A percentile compares a stretch with the other conserved stretches of the same genome.
Conservation (phyloP, 2,888 invertebrate species). For the Brachypalpus laphriformis region DNA sequence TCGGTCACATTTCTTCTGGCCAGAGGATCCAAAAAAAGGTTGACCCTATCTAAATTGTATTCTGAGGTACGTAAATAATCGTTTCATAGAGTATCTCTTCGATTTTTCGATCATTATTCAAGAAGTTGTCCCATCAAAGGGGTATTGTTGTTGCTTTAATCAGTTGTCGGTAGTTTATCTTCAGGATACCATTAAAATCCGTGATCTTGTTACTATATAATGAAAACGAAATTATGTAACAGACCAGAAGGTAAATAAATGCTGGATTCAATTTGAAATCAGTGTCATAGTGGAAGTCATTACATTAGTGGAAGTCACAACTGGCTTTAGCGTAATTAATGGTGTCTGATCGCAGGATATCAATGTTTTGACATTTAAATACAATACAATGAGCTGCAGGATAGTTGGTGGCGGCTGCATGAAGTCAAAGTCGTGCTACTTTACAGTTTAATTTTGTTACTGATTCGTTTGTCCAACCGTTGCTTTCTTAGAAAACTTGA, state of each 20-base stretch:
- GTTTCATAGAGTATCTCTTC: conserved; percentile 18
- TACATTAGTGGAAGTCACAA: background rate
- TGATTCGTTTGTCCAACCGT: no score
- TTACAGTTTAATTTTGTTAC: no score
- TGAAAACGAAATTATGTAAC: conserved; percentile 22
- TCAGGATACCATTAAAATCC: conserved; percentile 33
- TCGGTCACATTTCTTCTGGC: conserved; percentile 1
- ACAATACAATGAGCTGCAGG: no score
- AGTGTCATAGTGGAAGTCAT: conserved; percentile 1
- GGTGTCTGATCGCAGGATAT: background rate
- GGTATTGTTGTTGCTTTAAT: conserved; percentile 8
- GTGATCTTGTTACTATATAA: conserved; percentile 46
- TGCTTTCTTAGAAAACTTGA: no score
- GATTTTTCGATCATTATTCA: conserved; percentile 14
- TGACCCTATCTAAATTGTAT: conserved; percentile 23
- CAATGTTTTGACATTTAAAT: no score
- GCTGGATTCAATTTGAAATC: background rate
- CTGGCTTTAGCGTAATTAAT: background rate
- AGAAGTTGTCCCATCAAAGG: conserved; percentile 26
- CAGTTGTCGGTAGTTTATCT: conserved; percentile 55
- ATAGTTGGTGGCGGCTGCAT: no score
- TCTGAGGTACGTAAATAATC: conserved; percentile 42
- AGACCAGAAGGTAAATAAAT: background rate
- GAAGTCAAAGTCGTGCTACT: no score
- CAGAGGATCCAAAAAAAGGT: background rate